phyloP scores from a whole-genome alignment of 2,888 invertebrate genomes.

The Apoda limacodes region DNA sequence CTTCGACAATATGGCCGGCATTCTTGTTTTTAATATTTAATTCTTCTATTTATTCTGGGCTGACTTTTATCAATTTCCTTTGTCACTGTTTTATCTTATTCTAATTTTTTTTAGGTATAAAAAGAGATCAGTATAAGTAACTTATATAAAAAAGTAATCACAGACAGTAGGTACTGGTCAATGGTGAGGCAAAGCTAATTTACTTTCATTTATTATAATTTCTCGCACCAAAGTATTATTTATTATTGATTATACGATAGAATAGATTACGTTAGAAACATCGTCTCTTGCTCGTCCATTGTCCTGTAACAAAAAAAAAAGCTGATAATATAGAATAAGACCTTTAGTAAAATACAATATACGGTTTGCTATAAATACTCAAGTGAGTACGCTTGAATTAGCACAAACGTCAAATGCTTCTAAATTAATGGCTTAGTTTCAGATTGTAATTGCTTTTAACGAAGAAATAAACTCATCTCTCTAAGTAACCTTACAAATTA shows the following conservation, averaged over 20 bases:
- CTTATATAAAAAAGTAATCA: conserved; percentile 19
- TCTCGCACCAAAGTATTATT: no score
- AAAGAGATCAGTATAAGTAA: conserved; percentile 25
- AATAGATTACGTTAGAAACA: no score
- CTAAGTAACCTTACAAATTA: no score
- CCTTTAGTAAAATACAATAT: conserved; percentile 1
- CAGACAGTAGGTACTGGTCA: conserved; percentile 17
- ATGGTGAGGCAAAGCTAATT: no score
- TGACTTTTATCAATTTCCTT: conserved; percentile 7
- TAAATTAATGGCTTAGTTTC: no score
- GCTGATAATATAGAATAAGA: conserved; percentile 4
- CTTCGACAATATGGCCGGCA: conserved; percentile 63
- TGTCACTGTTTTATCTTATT: conserved; percentile 1
- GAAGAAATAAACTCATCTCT: no score
- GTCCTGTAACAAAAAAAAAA: conserved; percentile 40
- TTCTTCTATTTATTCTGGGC: conserved; percentile 6
- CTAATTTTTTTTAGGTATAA: not conserved
- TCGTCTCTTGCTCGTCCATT: conserved; percentile 36
- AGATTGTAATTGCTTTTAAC: no score
- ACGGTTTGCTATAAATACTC: no score
- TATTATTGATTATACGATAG: no score
- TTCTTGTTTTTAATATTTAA: conserved; percentile 25
- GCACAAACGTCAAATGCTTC: no score
- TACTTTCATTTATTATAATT: no score
- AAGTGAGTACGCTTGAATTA: no score